Percentiles rank a stretch among this genome's conserved stretches.
These are phyloP conservation scores for Lates calcarifer DNA, from an alignment of 2,113 vertebrate genomes.

Conservation along the genomic window DNA sequence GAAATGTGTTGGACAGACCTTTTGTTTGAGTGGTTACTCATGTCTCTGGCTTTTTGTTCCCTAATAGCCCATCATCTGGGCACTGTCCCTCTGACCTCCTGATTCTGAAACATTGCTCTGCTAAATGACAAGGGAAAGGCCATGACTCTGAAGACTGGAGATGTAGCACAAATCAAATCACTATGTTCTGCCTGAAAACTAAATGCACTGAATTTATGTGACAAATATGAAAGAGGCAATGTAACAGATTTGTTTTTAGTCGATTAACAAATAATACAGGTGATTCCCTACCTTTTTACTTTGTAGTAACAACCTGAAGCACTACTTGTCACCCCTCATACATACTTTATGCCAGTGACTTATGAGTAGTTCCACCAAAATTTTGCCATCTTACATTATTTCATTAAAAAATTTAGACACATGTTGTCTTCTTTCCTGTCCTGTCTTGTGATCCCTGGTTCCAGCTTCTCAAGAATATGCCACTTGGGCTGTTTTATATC, in stretches of 20 bases:
- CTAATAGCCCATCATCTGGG: slow-evolving; percentile 72
- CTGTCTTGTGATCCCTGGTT: neutral
- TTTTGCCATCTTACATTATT: no score
- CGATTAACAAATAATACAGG: no score
- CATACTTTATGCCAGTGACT: no score
- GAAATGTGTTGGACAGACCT: slow-evolving; percentile 57
- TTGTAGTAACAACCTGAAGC: no score
- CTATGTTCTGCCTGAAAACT: neutral
- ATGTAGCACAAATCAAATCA: slow-evolving; percentile 13
- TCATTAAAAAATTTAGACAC: no score
- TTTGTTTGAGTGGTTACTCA: slow-evolving; percentile 59
- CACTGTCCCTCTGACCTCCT: slow-evolving; percentile 52
- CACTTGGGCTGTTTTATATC: neutral
- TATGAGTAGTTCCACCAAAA: no score
- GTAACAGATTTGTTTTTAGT: neutral
- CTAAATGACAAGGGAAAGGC: slow-evolving; percentile 41
- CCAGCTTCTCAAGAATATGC: neutral
- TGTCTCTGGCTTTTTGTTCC: slow-evolving; percentile 58
- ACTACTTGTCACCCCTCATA: no score
- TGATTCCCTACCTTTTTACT: no score
- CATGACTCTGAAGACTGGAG: slow-evolving; percentile 5
- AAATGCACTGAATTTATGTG: neutral
- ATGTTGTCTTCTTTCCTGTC: no score
- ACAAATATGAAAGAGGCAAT: neutral
- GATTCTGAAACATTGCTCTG: slow-evolving; percentile 35